These are phyloP conservation scores for Orycteropus afer DNA, from an alignment of 2,113 vertebrate genomes.

Conservation along the genomic window DNA sequence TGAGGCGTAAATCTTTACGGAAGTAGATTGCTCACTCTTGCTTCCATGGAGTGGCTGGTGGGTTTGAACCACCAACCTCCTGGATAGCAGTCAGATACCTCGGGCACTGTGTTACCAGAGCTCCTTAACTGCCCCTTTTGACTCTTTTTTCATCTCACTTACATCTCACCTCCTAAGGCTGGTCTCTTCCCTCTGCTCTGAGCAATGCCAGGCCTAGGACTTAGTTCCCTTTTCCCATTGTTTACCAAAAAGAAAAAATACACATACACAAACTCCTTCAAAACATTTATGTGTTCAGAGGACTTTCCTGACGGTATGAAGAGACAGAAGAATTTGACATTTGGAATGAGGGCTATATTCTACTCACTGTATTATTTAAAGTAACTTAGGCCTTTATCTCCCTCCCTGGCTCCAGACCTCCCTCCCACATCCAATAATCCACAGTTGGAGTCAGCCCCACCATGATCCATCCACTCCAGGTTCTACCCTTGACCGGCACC, in stretches of 20 bases:
- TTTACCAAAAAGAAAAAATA: slow-evolving; percentile 28
- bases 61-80: too few species aligned
- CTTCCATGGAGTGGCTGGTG: too few species aligned
- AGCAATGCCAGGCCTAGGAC: neutral
- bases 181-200: neutral
- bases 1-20: too few species aligned
- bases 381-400: neutral
- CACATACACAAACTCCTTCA: neutral
- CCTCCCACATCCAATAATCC: neutral
- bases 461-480: neutral
- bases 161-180: slow-evolving; percentile 34
- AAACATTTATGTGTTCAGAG: neutral
- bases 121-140: neutral
- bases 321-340: neutral
- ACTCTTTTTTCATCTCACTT: slow-evolving; percentile 29
- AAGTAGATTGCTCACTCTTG: too few species aligned
- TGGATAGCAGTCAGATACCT: too few species aligned
- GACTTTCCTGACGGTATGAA: neutral
- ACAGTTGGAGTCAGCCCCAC: neutral
- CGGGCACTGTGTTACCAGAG: too few species aligned
- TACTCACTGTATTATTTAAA: neutral
- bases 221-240: neutral
- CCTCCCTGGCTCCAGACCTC: neutral
- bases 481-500: neutral
- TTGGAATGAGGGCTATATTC: neutral